Evolutionary conservation across 2,113 vertebrate genomes (phyloP).

Genomic region (Gymnocephalus cernua): DNA sequence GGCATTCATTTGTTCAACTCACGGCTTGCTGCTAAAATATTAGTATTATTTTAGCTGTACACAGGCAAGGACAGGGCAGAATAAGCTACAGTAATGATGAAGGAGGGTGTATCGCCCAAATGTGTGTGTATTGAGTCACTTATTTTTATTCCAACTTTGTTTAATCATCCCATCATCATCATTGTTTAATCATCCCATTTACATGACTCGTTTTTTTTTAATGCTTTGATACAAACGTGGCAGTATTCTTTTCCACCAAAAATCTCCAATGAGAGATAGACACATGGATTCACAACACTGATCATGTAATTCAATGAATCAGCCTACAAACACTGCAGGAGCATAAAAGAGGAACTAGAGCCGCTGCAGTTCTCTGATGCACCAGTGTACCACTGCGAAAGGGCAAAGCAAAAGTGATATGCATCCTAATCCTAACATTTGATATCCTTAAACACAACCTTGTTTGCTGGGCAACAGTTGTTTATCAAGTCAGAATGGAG

Average conservation of each 20-base stretch:
- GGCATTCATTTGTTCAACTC: constrained; percentile 15
- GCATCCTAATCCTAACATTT: background rate
- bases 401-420: background rate
- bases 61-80: background rate
- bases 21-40: constrained; percentile 14
- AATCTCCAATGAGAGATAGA: background rate
- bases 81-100: background rate
- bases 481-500: background rate
- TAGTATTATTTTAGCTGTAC: background rate
- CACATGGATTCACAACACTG: background rate
- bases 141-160: background rate
- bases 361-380: background rate
- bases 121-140: background rate
- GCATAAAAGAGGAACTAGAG: background rate
- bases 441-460: background rate
- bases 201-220: too few relatives aligned
- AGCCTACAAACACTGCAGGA: constrained; percentile 6
- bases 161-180: background rate
- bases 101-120: background rate
- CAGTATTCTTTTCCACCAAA: background rate
- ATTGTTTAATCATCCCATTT: background rate
- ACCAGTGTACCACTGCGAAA: background rate
- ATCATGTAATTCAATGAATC: background rate
- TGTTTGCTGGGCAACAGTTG: background rate
- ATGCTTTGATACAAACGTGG: background rate